Base-by-base conservation (phyloP, 2,113 vertebrate species). In the Orientallactaga bullata region DNA sequence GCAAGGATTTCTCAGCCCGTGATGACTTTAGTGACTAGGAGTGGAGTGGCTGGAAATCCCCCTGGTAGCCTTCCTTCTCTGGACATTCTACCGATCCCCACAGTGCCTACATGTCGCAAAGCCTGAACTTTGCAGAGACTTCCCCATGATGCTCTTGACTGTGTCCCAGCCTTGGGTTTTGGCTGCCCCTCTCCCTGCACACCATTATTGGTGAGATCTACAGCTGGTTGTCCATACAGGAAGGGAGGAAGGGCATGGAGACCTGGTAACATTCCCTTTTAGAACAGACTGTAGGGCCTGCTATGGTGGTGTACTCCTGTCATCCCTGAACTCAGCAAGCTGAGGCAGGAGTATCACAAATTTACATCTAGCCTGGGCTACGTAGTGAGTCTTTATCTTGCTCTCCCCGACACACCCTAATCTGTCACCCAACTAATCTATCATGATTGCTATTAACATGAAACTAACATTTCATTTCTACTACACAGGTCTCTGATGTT, bases 381-480 rank as follows among this genome's bases (percentile, higher is more conserved):
- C 32, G 69, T 26, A 69, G 65, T 10, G n/a, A 84, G 81, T 68
- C 65, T 12, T 35, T 3, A 30, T 47, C 30, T 30, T 47, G 42
- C 65, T 26, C 30, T 21, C 32, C 51, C 77, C 28, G 17, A 15
- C 26, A 13, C 32, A 39, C 11, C 69, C 84, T 39, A 60, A 68
- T 92, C 55, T 77, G 5, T 63, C 30, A 89, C 1, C 51, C 26
- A n/a, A 30, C 12, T 18, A 24, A 17, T 35, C 61, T 42, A 32
- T 30, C 35, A 39, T 72, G 60, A 72, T 61, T 73, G 68, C 55
- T 68, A 73, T 63, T 81, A 77, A 89, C 55, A 73, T 17, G 51
- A 85, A 28, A 3, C 42, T 94, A 18, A 51, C 28, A 28, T 73
- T 94, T 80, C 73, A 63, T 87, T 95, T 87, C 60, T 66, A 28